Evolutionary conservation across 92 coral and sea anemone genomes (phyloP).

Genomic region (Pocillopora grandis): DNA sequence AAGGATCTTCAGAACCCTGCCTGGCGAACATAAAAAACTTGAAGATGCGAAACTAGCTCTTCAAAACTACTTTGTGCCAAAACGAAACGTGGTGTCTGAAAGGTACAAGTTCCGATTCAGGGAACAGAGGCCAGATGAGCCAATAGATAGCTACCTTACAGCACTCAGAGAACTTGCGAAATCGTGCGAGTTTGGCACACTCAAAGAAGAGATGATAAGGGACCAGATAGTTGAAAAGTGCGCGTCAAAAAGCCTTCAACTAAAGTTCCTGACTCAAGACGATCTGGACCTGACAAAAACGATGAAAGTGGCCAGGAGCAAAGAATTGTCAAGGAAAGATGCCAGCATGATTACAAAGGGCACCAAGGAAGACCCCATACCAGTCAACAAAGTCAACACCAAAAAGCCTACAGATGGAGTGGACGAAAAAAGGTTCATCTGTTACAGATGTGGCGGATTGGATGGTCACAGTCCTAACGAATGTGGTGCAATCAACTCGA

Average conservation of each 20-base stretch:
- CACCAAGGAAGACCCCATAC: background rate
- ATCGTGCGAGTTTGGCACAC: conserved; percentile 37
- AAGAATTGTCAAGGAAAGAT: background rate
- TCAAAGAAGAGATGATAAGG: conserved; percentile 44
- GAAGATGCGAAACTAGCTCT: conserved; percentile 25
- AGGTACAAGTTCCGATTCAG: conserved; percentile 46
- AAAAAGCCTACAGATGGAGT: background rate
- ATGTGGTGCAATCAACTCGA: conserved; percentile 43
- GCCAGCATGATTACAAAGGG: background rate
- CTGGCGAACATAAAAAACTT: conserved; percentile 17
- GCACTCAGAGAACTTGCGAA: conserved; percentile 39
- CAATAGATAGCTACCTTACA: conserved; percentile 38
- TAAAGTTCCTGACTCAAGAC: background rate
- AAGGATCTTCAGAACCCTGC: conserved; percentile 39
- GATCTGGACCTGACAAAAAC: background rate
- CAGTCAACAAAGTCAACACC: background rate
- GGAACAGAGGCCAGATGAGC: conserved; percentile 37
- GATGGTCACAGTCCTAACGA: conserved; percentile 24
- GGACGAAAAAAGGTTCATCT: background rate
- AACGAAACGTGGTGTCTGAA: conserved; percentile 45
- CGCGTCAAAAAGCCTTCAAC: background rate
- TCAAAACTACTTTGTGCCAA: conserved; percentile 38
- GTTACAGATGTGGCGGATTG: conserved; percentile 37
- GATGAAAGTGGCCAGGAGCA: background rate
- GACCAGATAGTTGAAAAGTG: conserved; percentile 30